Evolutionary conservation across 2,797 vertebrate genomes (phyloP).

Genomic region (Momotus momota): DNA sequence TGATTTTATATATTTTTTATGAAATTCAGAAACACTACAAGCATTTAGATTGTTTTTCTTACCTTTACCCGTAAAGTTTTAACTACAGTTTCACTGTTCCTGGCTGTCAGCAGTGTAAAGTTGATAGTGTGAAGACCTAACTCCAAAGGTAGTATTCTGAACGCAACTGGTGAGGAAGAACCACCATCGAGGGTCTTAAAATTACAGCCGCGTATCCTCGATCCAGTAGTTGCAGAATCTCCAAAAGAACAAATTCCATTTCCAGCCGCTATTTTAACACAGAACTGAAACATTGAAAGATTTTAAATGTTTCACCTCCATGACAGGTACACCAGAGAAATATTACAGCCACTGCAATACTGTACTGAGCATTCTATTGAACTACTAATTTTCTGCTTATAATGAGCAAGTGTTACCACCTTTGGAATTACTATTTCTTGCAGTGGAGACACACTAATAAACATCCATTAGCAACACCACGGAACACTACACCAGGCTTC

Average conservation of each 20-base stretch:
- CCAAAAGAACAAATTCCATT: slow-evolving; percentile 84
- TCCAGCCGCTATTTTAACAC: slow-evolving; percentile 80
- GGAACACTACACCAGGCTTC: not conserved
- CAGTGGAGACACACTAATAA: not conserved
- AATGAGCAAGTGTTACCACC: not conserved
- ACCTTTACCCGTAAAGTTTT: slow-evolving; percentile 91
- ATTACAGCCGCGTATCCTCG: not conserved
- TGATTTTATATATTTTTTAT: not conserved
- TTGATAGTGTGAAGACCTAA: slow-evolving; percentile 85
- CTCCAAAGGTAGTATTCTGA: slow-evolving; percentile 87
- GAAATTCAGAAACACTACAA: not conserved
- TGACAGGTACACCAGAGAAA: not conserved
- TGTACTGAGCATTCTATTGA: not conserved
- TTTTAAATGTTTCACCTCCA: not conserved
- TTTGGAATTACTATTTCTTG: not conserved
- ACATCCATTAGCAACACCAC: not conserved
- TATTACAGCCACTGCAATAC: not conserved
- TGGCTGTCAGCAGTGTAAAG: slow-evolving; percentile 79
- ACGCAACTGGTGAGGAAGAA: slow-evolving; percentile 73
- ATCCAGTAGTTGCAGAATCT: not conserved
- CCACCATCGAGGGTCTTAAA: slow-evolving; percentile 47
- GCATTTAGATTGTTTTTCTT: slow-evolving; percentile 1
- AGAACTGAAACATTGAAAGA: slow-evolving; percentile 80
- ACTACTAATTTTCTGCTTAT: not conserved
- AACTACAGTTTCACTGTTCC: slow-evolving; percentile 76